Evolutionary conservation across 2,113 vertebrate genomes (phyloP).

Genomic region (Rhynchopsitta pachyrhyncha): DNA sequence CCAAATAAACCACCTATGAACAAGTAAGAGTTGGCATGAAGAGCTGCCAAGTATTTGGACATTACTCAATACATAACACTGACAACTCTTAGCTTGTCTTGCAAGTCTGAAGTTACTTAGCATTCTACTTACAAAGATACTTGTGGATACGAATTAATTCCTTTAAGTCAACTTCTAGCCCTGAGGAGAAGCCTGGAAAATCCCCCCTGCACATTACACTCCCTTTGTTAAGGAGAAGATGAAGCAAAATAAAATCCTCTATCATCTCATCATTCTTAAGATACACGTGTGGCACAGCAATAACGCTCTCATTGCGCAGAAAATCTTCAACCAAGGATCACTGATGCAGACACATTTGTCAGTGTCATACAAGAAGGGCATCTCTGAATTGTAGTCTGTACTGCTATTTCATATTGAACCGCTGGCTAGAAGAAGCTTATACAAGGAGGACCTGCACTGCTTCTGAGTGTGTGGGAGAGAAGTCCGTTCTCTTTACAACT

Average conservation of each 20-base stretch:
- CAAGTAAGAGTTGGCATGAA: background rate
- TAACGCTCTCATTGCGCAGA: background rate
- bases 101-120: background rate
- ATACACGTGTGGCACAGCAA: background rate
- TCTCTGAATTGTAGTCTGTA: background rate
- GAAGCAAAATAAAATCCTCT: background rate
- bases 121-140: background rate
- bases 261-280: background rate
- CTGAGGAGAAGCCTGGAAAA: background rate
- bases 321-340: background rate
- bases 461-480: fast-evolving
- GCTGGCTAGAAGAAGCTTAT: background rate
- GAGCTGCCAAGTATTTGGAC: background rate
- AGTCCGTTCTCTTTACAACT: background rate
- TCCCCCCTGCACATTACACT: background rate
- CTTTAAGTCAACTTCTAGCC: background rate
- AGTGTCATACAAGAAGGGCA: background rate
- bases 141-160: background rate
- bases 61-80: background rate
- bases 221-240: background rate
- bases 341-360: background rate
- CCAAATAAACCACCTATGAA: background rate
- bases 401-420: background rate
- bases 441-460: background rate
- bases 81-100: fast-evolving